Evolutionary conservation across 2,797 vertebrate species (phyloP).

Genomic region (Ispidina lecontei): DNA sequence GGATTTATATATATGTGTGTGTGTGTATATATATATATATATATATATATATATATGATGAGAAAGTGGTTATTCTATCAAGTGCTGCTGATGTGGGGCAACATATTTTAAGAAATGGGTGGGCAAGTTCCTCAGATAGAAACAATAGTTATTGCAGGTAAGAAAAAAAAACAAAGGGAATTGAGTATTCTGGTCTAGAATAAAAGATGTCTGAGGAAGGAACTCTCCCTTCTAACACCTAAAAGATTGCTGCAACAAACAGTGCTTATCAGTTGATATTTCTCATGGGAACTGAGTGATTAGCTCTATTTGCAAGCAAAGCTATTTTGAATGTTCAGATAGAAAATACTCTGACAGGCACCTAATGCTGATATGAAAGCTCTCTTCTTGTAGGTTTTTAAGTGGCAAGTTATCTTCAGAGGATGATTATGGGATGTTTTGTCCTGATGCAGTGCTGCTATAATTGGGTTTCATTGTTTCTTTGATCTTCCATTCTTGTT

Average conservation of each 20-base stretch:
- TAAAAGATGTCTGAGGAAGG: not conserved
- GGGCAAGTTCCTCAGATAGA: not conserved
- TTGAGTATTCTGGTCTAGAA: not conserved
- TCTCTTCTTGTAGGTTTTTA: not conserved
- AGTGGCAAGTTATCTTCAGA: not conserved
- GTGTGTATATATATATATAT: not conserved
- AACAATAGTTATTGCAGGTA: not conserved
- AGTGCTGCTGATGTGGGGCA: not conserved
- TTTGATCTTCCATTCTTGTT: not conserved
- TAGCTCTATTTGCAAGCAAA: not conserved
- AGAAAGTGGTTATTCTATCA: not conserved
- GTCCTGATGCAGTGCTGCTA: not conserved
- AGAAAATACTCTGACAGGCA: not conserved
- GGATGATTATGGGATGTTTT: not conserved
- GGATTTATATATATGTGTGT: too few relatives aligned
- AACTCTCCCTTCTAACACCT: not conserved
- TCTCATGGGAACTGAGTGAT: not conserved
- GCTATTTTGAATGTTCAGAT: not conserved
- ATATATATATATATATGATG: not conserved
- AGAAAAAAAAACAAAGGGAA: not conserved
- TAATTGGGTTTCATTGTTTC: fast-evolving
- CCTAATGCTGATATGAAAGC: not conserved
- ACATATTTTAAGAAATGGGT: not conserved
- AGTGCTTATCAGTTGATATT: not conserved
- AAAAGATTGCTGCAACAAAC: not conserved